Percentiles rank a stretch among this genome's conserved stretches.
These are phyloP conservation scores for Sarcoramphus papa DNA, from an alignment of 2,797 vertebrate species.

Conservation along the genomic window DNA sequence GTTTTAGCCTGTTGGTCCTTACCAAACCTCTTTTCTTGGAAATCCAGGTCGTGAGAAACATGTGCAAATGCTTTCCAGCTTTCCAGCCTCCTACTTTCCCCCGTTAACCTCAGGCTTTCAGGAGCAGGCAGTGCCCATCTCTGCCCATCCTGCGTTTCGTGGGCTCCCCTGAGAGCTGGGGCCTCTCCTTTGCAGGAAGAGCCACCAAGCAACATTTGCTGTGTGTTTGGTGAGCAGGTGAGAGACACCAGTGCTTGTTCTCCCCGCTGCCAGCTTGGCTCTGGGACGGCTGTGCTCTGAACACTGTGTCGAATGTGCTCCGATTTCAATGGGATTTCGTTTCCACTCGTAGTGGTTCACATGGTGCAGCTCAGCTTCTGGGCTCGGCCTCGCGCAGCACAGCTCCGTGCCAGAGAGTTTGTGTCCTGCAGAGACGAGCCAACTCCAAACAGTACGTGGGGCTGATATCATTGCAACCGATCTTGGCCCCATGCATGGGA, in stretches of 20 bases:
- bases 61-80: neutral
- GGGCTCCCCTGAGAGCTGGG: neutral
- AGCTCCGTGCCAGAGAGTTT: neutral
- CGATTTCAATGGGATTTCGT: neutral
- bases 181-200: neutral
- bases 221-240: neutral
- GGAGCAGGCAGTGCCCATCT: neutral
- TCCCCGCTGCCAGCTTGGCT: neutral
- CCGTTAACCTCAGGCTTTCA: neutral
- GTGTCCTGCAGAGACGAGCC: neutral
- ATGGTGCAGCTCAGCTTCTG: neutral
- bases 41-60: neutral
- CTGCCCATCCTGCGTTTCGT: fast-evolving
- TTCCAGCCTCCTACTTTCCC: neutral
- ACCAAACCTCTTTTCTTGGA: neutral
- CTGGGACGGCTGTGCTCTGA: neutral
- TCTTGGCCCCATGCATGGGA: constrained; percentile 21
- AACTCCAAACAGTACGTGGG: neutral
- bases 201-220: neutral
- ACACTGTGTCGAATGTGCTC: neutral
- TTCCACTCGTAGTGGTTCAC: neutral
- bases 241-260: neutral
- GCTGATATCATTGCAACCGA: neutral
- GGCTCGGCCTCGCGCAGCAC: neutral
- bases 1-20: neutral